Evolutionary conservation across 1,140 invertebrate species (phyloP).

Genomic region (Drosophila sp.): DNA sequence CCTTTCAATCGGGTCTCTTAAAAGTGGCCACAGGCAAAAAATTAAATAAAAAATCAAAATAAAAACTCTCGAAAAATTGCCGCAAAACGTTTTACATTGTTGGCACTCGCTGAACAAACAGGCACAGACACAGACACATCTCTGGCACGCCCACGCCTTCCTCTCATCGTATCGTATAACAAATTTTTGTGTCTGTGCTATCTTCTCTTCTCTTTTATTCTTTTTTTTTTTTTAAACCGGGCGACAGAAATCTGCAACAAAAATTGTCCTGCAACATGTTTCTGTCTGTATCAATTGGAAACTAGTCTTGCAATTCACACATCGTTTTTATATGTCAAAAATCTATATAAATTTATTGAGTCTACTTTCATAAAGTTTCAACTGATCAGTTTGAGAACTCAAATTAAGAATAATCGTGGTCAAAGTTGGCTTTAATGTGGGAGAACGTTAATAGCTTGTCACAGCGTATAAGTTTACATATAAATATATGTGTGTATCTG

Average conservation of each 20-base stretch:
- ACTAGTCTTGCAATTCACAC: too few species aligned
- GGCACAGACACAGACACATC: conserved; percentile 15
- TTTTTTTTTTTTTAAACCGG: not conserved
- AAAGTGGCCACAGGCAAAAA: conserved; percentile 77
- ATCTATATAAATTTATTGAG: too few species aligned
- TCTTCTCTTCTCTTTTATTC: not conserved
- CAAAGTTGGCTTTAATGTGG: not conserved
- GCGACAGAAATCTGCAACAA: not conserved
- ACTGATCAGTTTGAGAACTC: too few species aligned
- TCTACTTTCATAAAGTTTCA: too few species aligned
- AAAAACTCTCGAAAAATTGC: conserved; percentile 23
- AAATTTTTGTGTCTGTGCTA: conserved; percentile 2
- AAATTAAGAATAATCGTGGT: too few species aligned
- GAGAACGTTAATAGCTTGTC: not conserved
- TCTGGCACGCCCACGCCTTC: conserved; percentile 1
- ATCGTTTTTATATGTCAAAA: too few species aligned
- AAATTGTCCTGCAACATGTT: conserved; percentile 1
- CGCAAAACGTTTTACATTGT: conserved; percentile 58
- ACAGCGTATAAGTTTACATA: not conserved
- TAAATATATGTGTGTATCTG: conserved; percentile 2
- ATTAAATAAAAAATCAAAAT: conserved; percentile 28
- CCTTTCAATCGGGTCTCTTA: conserved; percentile 42
- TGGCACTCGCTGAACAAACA: conserved; percentile 67
- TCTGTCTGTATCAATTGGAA: conserved; percentile 2
- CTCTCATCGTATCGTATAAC: conserved; percentile 4